These are phyloP conservation scores for Nomada goodeniana DNA, from an alignment of 2,888 invertebrate species.

Conservation along the genomic window DNA sequence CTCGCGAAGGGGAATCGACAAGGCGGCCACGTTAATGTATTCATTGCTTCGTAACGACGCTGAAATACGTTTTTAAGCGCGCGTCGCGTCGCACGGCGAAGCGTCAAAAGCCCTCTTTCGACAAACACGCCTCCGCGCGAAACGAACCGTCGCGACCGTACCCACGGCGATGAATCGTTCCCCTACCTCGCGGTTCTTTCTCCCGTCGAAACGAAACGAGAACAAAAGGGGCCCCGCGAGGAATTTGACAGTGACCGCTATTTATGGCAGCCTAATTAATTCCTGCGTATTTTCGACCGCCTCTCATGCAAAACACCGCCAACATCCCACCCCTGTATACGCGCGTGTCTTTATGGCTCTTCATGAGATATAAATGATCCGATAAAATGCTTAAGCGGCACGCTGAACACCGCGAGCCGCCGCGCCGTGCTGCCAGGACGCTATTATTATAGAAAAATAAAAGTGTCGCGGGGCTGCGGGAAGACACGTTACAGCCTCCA, in stretches of 20 bases:
- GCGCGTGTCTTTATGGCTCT: conserved; percentile 75
- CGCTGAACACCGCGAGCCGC: conserved; percentile 54
- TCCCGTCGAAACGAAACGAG: no score
- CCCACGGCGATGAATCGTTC: conserved; percentile 17
- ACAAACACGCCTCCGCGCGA: conserved; percentile 49
- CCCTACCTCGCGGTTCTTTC: background rate
- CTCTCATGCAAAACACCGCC: conserved; percentile 78
- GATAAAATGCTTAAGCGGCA: conserved; percentile 79
- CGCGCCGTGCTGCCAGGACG: conserved; percentile 52
- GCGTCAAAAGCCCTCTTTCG: conserved; percentile 56
- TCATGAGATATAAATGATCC: conserved; percentile 80
- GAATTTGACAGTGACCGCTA: conserved; percentile 50
- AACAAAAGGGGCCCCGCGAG: conserved; percentile 62
- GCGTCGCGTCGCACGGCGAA: conserved; percentile 35
- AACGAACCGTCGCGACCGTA: background rate
- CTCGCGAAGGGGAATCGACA: conserved; percentile 19
- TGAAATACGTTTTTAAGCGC: conserved; percentile 38
- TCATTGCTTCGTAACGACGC: conserved; percentile 48
- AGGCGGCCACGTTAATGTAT: conserved; percentile 45
- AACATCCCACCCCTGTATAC: conserved; percentile 16
- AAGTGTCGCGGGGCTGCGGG: conserved; percentile 64
- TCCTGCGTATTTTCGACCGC: conserved; percentile 76
- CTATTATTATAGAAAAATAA: conserved; percentile 75
- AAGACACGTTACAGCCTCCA: conserved; percentile 68
- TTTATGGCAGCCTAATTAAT: conserved; percentile 80